Conservation (phyloP, 2,888 invertebrate genomes). For the Latrodectus elegans region DNA sequence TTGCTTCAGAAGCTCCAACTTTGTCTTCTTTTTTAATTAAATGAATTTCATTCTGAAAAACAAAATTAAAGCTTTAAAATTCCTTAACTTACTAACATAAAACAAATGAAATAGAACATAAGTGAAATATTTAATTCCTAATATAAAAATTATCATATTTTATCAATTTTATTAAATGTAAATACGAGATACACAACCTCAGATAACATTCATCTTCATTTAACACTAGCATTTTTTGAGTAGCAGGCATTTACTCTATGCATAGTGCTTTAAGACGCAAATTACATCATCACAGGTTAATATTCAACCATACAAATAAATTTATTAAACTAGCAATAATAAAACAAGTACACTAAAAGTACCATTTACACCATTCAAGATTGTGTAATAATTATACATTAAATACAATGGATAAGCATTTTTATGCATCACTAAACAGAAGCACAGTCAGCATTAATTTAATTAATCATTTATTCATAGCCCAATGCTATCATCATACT, state of each 20-base stretch:
- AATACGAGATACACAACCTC: not conserved
- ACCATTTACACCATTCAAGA: too few relatives aligned
- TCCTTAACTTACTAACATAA: too few relatives aligned
- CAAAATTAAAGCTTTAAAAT: not conserved
- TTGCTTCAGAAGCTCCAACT: constrained; percentile 99
- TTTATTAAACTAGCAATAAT: too few relatives aligned
- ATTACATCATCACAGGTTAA: constrained; percentile 10
- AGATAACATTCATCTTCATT: constrained; percentile 21
- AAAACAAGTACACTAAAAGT: too few relatives aligned
- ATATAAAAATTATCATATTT: too few relatives aligned
- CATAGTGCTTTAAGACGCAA: constrained; percentile 10
- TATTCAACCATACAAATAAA: too few relatives aligned
- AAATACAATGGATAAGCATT: not conserved
- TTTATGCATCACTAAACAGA: not conserved
- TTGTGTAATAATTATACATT: too few relatives aligned
- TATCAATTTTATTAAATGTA: not conserved
- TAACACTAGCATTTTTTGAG: constrained; percentile 9
- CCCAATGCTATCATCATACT: constrained; percentile 24
- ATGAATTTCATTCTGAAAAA: constrained; percentile 78
- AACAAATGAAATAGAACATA: too few relatives aligned
- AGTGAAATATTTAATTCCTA: too few relatives aligned
- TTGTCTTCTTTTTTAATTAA: constrained; percentile 89
- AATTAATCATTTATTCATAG: not conserved
- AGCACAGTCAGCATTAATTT: not conserved
- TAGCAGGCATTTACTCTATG: constrained; percentile 19